phyloP scores from a whole-genome alignment of 2,888 invertebrate genomes.

The Steromphala cineraria region DNA sequence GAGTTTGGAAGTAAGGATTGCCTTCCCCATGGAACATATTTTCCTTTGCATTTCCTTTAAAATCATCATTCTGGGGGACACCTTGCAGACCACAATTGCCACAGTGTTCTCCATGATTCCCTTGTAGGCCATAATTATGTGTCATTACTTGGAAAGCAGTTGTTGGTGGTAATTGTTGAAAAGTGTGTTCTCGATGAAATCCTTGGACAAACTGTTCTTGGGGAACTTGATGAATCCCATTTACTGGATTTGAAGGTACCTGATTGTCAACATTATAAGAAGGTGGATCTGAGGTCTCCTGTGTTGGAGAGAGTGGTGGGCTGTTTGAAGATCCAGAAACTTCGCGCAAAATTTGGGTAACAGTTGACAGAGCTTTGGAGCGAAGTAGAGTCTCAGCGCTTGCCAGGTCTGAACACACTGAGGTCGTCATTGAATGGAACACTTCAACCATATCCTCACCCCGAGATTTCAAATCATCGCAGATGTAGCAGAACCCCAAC shows the following conservation, averaged over 20 bases:
- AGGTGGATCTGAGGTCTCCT: neutral
- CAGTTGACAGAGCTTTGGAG: neutral
- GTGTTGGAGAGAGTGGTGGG: neutral
- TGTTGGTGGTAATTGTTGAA: too few relatives aligned
- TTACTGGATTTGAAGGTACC: neutral
- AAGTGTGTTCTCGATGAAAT: too few relatives aligned
- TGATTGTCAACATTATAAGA: neutral
- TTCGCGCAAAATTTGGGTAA: neutral
- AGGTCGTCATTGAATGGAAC: neutral
- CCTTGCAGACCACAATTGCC: too few relatives aligned
- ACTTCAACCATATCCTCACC: neutral
- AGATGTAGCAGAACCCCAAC: neutral
- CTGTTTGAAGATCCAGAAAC: neutral
- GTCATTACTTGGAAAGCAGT: too few relatives aligned
- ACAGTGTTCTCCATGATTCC: too few relatives aligned
- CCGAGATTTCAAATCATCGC: neutral
- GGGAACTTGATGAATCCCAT: neutral
- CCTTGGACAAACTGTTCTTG: neutral
- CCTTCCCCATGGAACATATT: too few relatives aligned
- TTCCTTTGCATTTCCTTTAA: too few relatives aligned
- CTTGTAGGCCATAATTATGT: too few relatives aligned
- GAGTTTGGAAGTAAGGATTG: too few relatives aligned
- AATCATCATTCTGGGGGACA: too few relatives aligned
- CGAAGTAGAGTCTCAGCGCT: neutral
- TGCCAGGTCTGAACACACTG: neutral